A percentile compares a stretch with the other conserved stretches of the same genome.
phyloP scores from a whole-genome alignment of 2,888 invertebrate species.

The Sinopyrophorus schimmeli region DNA sequence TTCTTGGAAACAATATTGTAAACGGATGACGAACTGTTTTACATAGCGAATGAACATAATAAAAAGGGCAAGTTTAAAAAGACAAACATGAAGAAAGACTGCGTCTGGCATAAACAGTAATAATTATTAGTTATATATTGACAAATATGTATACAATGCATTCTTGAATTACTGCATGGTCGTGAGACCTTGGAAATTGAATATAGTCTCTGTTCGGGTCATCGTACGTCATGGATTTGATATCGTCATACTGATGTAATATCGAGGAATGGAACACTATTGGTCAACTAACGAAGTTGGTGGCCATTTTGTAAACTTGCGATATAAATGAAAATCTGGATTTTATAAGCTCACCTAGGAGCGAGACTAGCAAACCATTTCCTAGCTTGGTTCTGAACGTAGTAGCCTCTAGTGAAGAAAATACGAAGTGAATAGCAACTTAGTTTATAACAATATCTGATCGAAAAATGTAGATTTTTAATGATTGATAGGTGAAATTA shows the following conservation, averaged over 20 bases:
- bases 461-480: slow-evolving; percentile 28
- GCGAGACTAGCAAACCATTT: slow-evolving; percentile 61
- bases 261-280: slow-evolving; percentile 49
- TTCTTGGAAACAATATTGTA: too few species aligned
- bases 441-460: slow-evolving; percentile 24
- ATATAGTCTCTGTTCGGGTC: slow-evolving; percentile 51
- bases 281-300: slow-evolving; percentile 53
- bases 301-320: slow-evolving; percentile 73
- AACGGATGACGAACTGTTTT: too few species aligned
- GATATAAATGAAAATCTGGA: slow-evolving; percentile 51
- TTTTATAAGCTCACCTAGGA: slow-evolving; percentile 48
- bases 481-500: slow-evolving; percentile 11
- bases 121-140: slow-evolving; percentile 6
- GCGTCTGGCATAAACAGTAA: too few species aligned
- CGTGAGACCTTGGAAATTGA: slow-evolving; percentile 55
- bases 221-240: slow-evolving; percentile 53
- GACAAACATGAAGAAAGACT: too few species aligned
- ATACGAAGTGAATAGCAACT: slow-evolving; percentile 29
- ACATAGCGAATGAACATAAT: too few species aligned
- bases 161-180: slow-evolving; percentile 40
- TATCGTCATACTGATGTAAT: slow-evolving; percentile 53
- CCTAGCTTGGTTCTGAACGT: slow-evolving; percentile 33
- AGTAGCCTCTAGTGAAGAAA: slow-evolving; percentile 35
- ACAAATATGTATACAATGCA: slow-evolving; percentile 18
- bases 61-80: too few species aligned